These are phyloP conservation scores for Chascanopsetta lugubris DNA, from an alignment of 2,113 vertebrate genomes.

Conservation along the genomic window DNA sequence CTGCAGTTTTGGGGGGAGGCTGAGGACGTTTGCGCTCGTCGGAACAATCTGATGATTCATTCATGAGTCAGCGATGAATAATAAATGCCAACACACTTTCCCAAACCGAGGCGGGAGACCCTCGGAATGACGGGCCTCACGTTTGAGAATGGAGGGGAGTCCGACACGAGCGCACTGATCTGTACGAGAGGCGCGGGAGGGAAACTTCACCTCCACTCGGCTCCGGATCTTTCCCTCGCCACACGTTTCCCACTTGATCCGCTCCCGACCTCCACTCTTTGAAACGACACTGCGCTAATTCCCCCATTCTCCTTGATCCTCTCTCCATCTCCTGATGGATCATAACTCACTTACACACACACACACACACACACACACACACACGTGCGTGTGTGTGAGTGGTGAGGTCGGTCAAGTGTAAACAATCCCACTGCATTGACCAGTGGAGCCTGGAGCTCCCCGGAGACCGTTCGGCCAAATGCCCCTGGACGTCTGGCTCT, in stretches of 20 bases:
- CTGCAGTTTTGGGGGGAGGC: no score
- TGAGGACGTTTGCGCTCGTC: no score
- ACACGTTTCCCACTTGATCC: background rate
- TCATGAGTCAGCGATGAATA: background rate
- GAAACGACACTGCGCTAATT: slow-evolving; percentile 45
- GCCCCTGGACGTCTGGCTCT: slow-evolving; percentile 50
- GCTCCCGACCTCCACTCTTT: slow-evolving; percentile 5
- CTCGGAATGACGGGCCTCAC: background rate
- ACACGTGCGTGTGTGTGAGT: background rate
- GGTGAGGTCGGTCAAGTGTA: slow-evolving; percentile 44
- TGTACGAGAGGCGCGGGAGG: slow-evolving; percentile 13
- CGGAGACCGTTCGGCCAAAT: slow-evolving; percentile 49
- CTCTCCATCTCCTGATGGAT: slow-evolving; percentile 39
- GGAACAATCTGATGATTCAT: background rate
- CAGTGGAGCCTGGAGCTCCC: slow-evolving; percentile 56
- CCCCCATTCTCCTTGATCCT: slow-evolving; percentile 29
- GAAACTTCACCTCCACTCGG: background rate
- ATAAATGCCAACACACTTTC: background rate
- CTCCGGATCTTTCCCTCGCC: slow-evolving; percentile 31
- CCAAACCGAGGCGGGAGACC: background rate
- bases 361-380: slow-evolving; percentile 5
- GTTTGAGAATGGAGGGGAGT: background rate
- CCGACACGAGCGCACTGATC: slow-evolving; percentile 18
- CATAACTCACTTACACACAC: background rate
- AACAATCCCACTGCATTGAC: slow-evolving; percentile 50